phyloP scores from a whole-genome alignment of 2,113 vertebrate species.

The Prunella himalayana region DNA sequence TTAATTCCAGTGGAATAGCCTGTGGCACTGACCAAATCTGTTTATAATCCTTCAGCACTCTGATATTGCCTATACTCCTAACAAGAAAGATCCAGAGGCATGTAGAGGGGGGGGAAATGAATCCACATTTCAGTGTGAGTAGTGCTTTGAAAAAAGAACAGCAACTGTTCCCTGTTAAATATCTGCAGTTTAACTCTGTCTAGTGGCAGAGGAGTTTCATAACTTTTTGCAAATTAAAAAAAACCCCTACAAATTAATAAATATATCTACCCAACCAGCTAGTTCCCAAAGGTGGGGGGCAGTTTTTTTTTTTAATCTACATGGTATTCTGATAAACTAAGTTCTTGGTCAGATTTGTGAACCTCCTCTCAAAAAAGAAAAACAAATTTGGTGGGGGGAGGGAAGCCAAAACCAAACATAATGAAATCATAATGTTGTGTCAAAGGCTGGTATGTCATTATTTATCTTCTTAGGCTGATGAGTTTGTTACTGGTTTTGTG shows the following conservation, averaged over 20 bases:
- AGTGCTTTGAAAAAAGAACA: background rate
- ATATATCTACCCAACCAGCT: background rate
- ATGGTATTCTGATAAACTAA: background rate
- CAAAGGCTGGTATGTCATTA: background rate
- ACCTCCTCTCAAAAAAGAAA: background rate
- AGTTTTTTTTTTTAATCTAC: fast-evolving
- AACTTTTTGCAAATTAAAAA: background rate
- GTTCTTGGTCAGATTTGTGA: background rate
- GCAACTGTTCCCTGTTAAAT: background rate
- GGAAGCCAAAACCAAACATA: background rate
- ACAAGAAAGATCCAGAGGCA: background rate
- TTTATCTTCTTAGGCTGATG: background rate
- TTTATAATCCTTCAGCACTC: constrained; percentile 59
- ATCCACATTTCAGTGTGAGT: background rate
- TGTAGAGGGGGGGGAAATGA: background rate
- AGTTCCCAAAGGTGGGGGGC: background rate
- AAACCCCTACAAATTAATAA: background rate
- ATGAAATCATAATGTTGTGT: background rate
- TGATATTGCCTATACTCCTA: background rate
- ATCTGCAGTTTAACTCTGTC: background rate
- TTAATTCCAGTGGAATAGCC: constrained; percentile 59
- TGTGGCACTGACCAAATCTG: constrained; percentile 36
- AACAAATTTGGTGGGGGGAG: fast-evolving
- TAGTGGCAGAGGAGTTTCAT: background rate
- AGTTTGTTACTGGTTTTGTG: background rate